phyloP scores from a whole-genome alignment of 2,113 vertebrate species.

The Cyanocitta stelleri region DNA sequence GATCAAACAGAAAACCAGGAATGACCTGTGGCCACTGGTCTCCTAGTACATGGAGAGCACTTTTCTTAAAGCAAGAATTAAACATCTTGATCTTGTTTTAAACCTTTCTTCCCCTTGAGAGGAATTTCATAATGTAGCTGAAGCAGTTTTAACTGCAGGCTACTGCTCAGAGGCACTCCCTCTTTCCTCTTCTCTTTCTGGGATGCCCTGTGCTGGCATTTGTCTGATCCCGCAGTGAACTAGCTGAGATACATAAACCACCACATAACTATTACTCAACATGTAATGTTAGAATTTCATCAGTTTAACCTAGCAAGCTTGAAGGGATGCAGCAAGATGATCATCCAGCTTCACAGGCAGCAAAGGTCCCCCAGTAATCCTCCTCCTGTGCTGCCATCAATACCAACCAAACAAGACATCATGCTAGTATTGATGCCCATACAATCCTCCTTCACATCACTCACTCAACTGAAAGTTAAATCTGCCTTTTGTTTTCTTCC shows the following conservation, averaged over 20 bases:
- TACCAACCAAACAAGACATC: background rate
- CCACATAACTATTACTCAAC: background rate
- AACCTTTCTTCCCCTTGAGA: background rate
- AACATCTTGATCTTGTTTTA: background rate
- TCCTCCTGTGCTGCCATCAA: background rate
- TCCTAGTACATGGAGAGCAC: background rate
- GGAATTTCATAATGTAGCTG: background rate
- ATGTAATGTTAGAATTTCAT: background rate
- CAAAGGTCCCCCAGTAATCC: background rate
- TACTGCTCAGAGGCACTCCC: background rate
- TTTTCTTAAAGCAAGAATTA: background rate
- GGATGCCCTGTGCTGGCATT: background rate
- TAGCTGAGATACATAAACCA: background rate
- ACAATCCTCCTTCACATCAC: background rate
- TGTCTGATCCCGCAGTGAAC: background rate
- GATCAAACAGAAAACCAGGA: background rate
- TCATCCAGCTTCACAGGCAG: background rate
- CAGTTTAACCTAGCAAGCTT: background rate
- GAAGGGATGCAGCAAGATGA: background rate
- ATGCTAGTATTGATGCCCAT: accelerated
- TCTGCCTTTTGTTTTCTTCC: background rate
- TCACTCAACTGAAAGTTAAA: background rate
- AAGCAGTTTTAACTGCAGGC: background rate
- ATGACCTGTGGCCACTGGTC: background rate
- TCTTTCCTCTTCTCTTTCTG: background rate